A percentile compares a stretch with the other conserved stretches of the same genome.
Conservation (phyloP, 2,888 invertebrate genomes). For the Xestia ashworthii region DNA sequence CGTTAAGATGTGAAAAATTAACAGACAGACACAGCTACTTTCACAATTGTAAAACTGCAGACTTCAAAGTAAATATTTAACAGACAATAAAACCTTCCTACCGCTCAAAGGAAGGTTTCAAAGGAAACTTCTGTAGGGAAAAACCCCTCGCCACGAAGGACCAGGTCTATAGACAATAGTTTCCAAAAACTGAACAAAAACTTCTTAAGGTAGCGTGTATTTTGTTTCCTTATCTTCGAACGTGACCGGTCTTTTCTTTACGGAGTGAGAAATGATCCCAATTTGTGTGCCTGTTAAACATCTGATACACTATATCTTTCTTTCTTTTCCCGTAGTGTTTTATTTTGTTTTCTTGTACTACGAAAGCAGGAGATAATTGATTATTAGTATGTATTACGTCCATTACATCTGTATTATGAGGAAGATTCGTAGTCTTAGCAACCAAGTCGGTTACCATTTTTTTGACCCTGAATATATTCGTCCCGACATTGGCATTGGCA, state of each 20-base stretch:
- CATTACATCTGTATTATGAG: neutral
- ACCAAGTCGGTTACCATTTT: neutral
- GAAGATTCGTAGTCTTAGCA: neutral
- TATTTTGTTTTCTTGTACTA: conserved; percentile 22
- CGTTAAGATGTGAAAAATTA: neutral
- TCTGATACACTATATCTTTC: conserved; percentile 56
- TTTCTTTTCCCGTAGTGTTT: conserved; percentile 21
- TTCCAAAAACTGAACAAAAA: conserved; percentile 48
- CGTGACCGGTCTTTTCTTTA: conserved; percentile 56
- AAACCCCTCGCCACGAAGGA: conserved; percentile 19
- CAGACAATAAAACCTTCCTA: neutral
- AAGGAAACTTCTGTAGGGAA: conserved; percentile 24
- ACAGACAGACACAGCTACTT: neutral
- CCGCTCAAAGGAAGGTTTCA: neutral
- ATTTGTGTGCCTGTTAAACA: conserved; percentile 60
- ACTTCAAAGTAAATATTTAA: neutral
- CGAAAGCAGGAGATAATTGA: neutral
- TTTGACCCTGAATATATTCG: conserved; percentile 15
- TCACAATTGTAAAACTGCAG: neutral
- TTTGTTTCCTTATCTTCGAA: conserved; percentile 58
- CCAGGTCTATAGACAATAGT: conserved; percentile 54
- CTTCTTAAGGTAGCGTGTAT: conserved; percentile 52
- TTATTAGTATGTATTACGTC: neutral
- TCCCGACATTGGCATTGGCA: conserved; percentile 11
- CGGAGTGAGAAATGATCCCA: conserved; percentile 59